These are phyloP conservation scores for Palythoa heliodiscus DNA, from an alignment of 92 coral and sea anemone genomes.

Conservation along the genomic window DNA sequence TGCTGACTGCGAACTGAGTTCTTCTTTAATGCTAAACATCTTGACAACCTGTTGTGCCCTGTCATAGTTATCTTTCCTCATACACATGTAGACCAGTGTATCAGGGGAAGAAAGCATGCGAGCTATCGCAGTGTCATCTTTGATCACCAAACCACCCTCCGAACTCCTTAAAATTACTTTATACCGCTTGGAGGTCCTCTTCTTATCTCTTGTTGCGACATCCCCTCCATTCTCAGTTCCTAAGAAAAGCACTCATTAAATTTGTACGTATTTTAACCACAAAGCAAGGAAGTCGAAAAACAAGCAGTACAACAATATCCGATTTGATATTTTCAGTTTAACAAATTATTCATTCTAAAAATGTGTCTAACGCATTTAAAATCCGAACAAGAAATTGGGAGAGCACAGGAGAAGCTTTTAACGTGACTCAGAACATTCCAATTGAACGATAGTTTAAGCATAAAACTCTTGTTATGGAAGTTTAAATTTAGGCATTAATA, in stretches of 20 bases:
- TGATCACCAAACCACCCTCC: constrained; percentile 58
- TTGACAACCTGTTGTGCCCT: constrained; percentile 93
- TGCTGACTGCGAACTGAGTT: constrained; percentile 86
- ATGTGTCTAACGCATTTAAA: no score
- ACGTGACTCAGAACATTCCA: no score
- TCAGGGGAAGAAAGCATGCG: constrained; percentile 96
- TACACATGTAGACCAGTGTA: constrained; percentile 96
- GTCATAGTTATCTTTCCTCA: constrained; percentile 93
- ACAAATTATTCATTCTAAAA: no score
- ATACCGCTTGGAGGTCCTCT: constrained; percentile 47
- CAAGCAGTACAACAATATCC: no score
- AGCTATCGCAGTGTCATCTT: constrained; percentile 77
- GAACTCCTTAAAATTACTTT: constrained; percentile 46
- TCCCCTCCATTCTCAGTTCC: constrained; percentile 65
- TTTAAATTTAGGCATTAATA: no score
- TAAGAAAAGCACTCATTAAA: constrained; percentile 3
- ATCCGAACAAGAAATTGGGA: no score
- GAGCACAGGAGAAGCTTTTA: no score
- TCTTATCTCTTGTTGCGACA: constrained; percentile 13
- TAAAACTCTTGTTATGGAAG: no score
- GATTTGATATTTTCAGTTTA: no score
- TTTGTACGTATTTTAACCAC: background rate
- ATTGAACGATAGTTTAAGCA: no score
- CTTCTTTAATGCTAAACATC: constrained; percentile 77
- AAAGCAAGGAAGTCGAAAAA: background rate